These are phyloP conservation scores for Strix aluco DNA, from an alignment of 2,113 vertebrate genomes.

Conservation along the genomic window DNA sequence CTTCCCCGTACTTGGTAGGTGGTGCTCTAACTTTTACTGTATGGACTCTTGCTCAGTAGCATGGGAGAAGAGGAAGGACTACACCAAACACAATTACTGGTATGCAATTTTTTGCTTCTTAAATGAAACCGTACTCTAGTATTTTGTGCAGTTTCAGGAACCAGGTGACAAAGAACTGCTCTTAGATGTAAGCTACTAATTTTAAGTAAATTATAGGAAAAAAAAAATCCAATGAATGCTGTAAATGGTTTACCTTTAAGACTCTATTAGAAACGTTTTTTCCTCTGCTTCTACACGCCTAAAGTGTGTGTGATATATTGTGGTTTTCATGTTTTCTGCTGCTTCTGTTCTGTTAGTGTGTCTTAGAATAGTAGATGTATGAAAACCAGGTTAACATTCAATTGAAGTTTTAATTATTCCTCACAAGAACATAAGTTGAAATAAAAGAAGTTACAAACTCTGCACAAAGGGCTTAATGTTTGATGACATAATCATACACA, in stretches of 20 bases:
- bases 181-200: neutral
- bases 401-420: neutral
- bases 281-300: neutral
- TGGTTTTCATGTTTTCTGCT: neutral
- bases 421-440: neutral
- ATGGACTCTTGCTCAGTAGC: slow-evolving; percentile 73
- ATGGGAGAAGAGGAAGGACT: slow-evolving; percentile 74
- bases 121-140: neutral
- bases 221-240: neutral
- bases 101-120: slow-evolving; percentile 5
- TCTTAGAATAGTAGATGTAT: neutral
- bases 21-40: slow-evolving; percentile 60
- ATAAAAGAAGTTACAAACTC: neutral
- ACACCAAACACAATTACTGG: slow-evolving; percentile 65
- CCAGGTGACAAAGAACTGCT: neutral
- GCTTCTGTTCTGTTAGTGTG: neutral
- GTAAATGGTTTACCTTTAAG: neutral
- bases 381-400: neutral
- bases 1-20: slow-evolving; percentile 50
- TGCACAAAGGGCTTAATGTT: neutral
- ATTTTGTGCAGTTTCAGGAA: neutral
- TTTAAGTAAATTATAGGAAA: neutral
- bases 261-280: neutral
- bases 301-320: neutral
- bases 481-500: neutral